Percentiles rank a stretch among this genome's conserved stretches.
Evolutionary conservation across 2,888 invertebrate genomes (phyloP).

Genomic region (Campoplex nolae): DNA sequence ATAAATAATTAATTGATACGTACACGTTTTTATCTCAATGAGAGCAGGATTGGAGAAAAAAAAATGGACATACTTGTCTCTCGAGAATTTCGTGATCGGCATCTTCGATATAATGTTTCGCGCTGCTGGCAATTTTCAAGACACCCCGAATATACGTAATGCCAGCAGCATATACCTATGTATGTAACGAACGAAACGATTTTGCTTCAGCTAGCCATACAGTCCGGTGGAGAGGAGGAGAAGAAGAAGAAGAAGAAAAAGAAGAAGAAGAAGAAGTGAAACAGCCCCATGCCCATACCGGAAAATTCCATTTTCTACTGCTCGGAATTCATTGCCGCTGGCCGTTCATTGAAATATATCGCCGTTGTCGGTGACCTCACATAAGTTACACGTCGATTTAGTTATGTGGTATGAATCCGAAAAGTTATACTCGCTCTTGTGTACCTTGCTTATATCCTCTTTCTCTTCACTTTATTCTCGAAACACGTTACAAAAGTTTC

Average conservation of each 20-base stretch:
- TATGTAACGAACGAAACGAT: slow-evolving; percentile 44
- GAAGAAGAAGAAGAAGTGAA: slow-evolving; percentile 32
- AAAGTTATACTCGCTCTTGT: slow-evolving; percentile 56
- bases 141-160: slow-evolving; percentile 8
- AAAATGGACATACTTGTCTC: not conserved
- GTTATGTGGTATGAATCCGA: slow-evolving; percentile 58
- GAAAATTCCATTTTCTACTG: slow-evolving; percentile 70
- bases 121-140: not conserved
- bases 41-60: too few relatives aligned
- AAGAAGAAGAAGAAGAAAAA: slow-evolving; percentile 23
- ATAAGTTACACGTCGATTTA: slow-evolving; percentile 68
- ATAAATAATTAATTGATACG: too few relatives aligned
- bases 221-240: slow-evolving; percentile 26
- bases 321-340: slow-evolving; percentile 67
- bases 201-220: slow-evolving; percentile 37
- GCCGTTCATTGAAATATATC: slow-evolving; percentile 69
- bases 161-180: slow-evolving; percentile 12
- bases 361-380: slow-evolving; percentile 64
- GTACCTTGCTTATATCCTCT: not conserved
- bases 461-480: not conserved
- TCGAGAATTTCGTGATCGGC: not conserved
- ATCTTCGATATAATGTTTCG: not conserved
- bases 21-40: too few relatives aligned
- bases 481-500: slow-evolving; percentile 16
- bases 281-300: slow-evolving; percentile 55